phyloP scores from a whole-genome alignment of 2,888 invertebrate species.

The Eueremaeus valkanovi region DNA sequence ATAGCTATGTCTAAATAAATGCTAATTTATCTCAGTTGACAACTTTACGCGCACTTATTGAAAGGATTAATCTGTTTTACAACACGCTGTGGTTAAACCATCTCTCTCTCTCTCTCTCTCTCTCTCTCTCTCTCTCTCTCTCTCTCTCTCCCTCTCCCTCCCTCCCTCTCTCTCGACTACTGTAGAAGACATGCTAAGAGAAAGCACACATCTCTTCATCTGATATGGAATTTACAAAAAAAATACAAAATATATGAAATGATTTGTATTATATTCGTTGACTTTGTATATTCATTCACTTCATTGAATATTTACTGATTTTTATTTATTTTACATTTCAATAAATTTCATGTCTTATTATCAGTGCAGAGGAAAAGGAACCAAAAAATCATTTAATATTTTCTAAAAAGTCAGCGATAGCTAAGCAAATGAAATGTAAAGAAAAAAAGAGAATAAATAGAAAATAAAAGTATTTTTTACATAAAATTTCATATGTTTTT shows the following conservation, averaged over 20 bases:
- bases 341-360: not conserved
- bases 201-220: not conserved
- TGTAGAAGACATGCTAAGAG: too few species aligned
- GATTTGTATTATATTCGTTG: too few species aligned
- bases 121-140: not conserved
- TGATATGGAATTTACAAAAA: not conserved
- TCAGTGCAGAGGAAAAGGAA: not conserved
- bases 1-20: constrained; percentile 23
- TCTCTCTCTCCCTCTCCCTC: not conserved
- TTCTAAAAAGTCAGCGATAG: not conserved
- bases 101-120: not conserved
- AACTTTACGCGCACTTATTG: constrained; percentile 18
- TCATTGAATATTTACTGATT: too few species aligned
- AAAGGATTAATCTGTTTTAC: constrained; percentile 35
- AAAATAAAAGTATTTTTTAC: constrained; percentile 1
- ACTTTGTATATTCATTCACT: too few species aligned
- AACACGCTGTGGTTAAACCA: constrained; percentile 28
- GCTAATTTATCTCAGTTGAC: constrained; percentile 31
- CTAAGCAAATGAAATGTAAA: not conserved
- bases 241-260: too few species aligned
- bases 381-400: not conserved
- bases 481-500: constrained; percentile 27
- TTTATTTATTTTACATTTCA: not conserved
- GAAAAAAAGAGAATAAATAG: constrained; percentile 7
- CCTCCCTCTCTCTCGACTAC: not conserved